Conservation (phyloP, 23 tunicate genomes). For the Halocynthia aurantium region DNA sequence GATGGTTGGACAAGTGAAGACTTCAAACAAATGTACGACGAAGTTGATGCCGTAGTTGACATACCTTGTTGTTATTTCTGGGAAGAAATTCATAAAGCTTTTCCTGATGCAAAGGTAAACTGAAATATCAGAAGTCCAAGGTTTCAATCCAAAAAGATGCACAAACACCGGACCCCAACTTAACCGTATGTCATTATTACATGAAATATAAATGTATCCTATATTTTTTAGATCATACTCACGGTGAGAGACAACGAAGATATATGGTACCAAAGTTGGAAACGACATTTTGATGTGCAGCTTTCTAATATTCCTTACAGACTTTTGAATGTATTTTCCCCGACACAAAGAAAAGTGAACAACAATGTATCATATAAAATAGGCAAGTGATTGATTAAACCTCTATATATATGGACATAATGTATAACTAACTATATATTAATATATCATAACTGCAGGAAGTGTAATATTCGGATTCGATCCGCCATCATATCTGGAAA, state of each 20-base stretch:
- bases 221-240: constrained; percentile 13
- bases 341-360: constrained; percentile 13
- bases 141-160: not conserved
- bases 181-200: not conserved
- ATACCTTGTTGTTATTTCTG: constrained; percentile 22
- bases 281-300: not conserved
- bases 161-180: not conserved
- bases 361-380: constrained; percentile 2
- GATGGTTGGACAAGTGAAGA: constrained; percentile 12
- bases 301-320: constrained; percentile 6
- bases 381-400: not conserved
- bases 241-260: constrained; percentile 21
- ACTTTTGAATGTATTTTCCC: constrained; percentile 3
- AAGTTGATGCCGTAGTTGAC: constrained; percentile 32
- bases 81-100: constrained; percentile 28
- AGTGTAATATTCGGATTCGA: too few species aligned
- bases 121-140: not conserved
- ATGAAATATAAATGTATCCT: not conserved
- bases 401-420: not conserved
- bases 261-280: constrained; percentile 23
- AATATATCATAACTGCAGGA: too few species aligned
- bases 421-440: not conserved
- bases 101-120: constrained; percentile 33
- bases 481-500: not conserved
- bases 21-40: constrained; percentile 21